Base-by-base conservation (phyloP, 2,888 invertebrate species). In the Strigamia crassipes region DNA sequence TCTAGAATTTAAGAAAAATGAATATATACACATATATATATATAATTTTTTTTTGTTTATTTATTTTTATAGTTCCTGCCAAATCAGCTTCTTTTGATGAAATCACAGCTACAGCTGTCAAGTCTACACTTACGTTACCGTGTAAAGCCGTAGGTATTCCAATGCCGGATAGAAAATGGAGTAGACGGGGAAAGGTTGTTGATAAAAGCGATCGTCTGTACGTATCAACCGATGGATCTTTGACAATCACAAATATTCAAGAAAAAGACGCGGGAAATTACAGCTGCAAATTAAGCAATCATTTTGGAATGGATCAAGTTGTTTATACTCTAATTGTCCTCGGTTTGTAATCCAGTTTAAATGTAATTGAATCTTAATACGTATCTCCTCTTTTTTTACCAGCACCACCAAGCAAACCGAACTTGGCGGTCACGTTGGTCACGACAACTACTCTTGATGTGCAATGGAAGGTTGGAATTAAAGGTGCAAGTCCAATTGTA, bases 61-160 rank as follows among this genome's bases (percentile, higher is more conserved):
- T 34, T 41, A 78, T 34, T 8, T 42, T 87, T 89, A 83, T 87
- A 94, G 96, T 96, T 83, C 95, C 96, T 78, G 97, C 97, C 1
- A 95, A 95, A 88, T 96, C 97, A 85, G 96, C 96, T 78, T 96
- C 96, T 0, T 97, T 97, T 88, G 96, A 97, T 87, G 94, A 95
- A 87, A 93, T 93, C n/a, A 94, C 96, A 88, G 94, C 85, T 2
- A 84, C 85, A 13, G 85, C 86, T 21, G 87, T 94, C 83, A 94
- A 95, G 88, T 95, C 96, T 89, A 95, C 96, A 86, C 94, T 96
- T 0, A 95, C 94, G 85, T 89, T 97, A 86, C 96, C 96, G 0
- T 97, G 97, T 86, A 90, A 95, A 27, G 94, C 96, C 81, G 96
- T 97, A 61, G 97, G 97, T n/a, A 66, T 66, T 78, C 42, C 42